A percentile compares a stretch with the other conserved stretches of the same genome.
These are phyloP conservation scores for Anoplolepis gracilipes DNA, from an alignment of 1,140 invertebrate species.

Conservation along the genomic window DNA sequence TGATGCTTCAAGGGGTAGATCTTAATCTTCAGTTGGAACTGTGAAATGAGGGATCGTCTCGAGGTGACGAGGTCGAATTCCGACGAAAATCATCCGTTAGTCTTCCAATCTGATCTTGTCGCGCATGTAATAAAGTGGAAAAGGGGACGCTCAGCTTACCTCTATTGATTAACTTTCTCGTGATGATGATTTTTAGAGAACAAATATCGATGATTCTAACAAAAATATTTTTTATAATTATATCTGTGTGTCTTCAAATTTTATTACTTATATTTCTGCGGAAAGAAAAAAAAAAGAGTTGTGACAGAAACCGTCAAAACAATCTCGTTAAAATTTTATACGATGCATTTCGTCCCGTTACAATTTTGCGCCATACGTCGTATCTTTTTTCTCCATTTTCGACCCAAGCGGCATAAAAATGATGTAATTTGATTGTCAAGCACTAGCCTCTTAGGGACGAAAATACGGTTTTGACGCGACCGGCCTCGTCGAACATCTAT, in stretches of 20 bases:
- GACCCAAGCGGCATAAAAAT: constrained; percentile 55
- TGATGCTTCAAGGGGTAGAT: constrained; percentile 77
- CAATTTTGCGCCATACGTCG: background rate
- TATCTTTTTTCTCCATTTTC: background rate
- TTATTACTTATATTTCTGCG: background rate
- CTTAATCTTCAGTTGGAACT: constrained; percentile 74
- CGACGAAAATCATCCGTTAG: constrained; percentile 63
- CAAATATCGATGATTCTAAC: background rate
- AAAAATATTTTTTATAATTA: constrained; percentile 19
- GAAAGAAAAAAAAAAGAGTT: background rate
- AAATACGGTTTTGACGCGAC: constrained; percentile 70
- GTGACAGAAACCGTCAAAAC: background rate
- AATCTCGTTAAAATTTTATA: constrained; percentile 26
- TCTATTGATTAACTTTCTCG: constrained; percentile 35
- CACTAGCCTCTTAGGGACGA: constrained; percentile 67
- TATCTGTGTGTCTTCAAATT: background rate
- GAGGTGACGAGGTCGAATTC: constrained; percentile 77
- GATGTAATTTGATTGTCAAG: constrained; percentile 70
- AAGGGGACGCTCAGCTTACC: constrained; percentile 6
- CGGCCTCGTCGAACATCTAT: constrained; percentile 63
- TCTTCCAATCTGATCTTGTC: constrained; percentile 37
- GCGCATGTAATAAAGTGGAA: constrained; percentile 39
- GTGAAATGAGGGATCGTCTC: constrained; percentile 81
- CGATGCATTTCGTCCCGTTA: background rate
- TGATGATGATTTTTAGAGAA: background rate